phyloP scores from a whole-genome alignment of 1,140 invertebrate species.

The Planococcus citri region DNA sequence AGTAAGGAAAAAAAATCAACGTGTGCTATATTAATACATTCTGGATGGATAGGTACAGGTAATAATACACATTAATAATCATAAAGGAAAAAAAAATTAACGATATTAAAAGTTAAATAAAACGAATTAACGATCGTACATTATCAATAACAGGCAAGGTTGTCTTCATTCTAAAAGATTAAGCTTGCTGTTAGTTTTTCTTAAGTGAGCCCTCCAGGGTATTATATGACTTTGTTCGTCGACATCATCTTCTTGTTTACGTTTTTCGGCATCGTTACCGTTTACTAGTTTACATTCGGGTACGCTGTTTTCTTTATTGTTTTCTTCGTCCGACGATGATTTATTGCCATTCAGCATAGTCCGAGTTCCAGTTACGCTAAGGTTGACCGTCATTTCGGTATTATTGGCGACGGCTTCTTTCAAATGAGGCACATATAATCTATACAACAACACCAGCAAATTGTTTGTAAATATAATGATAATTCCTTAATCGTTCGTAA shows the following conservation, averaged over 20 bases:
- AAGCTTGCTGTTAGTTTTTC: conserved; percentile 75
- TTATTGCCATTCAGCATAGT: not conserved
- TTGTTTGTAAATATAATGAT: no score
- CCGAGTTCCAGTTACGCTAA: not conserved
- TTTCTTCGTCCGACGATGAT: conserved; percentile 26
- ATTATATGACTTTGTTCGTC: conserved; percentile 53
- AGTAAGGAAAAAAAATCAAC: no score
- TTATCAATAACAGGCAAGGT: not conserved
- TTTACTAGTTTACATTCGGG: conserved; percentile 25
- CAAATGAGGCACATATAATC: not conserved
- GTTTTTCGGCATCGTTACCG: conserved; percentile 30
- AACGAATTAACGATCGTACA: not conserved
- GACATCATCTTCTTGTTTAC: conserved; percentile 35
- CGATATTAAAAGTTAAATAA: not conserved
- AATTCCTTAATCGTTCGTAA: no score
- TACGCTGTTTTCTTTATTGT: conserved; percentile 32
- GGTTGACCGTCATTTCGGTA: not conserved
- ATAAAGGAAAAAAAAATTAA: not conserved
- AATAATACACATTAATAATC: not conserved
- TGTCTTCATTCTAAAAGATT: conserved; percentile 52
- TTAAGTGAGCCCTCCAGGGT: conserved; percentile 72
- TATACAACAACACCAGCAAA: not conserved
- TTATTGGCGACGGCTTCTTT: conserved; percentile 9
- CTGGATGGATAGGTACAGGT: not conserved
- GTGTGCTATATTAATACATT: not conserved